Evolutionary conservation across 2,797 vertebrate species (phyloP), one percentile per base, ranked within the genome.

Genomic region (Hyperoplus immaculatus): DNA sequence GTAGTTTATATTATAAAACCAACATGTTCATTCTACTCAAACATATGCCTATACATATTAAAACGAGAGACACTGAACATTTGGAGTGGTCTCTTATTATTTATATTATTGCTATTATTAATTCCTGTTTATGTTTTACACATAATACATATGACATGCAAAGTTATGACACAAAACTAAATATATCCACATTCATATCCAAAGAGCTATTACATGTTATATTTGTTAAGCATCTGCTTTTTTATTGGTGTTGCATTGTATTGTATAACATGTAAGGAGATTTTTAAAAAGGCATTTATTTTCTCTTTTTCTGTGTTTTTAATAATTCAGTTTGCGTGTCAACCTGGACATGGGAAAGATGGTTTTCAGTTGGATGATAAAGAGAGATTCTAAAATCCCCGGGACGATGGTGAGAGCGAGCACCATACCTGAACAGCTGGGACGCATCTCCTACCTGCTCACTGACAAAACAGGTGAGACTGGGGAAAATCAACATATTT

Each of bases 341-440:
- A 99, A 99, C 81, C 94, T 99, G 93, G 98, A 99, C 83, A 99
- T 99, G 98, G 98, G 98, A 29, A 99, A 99, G 92, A 99, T 99
- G 77, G 98, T 99, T 69, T 99, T 99, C 92, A 99, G 98, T 81
- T 99, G 98, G 98, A 97, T 99, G 96, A 99, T 99, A 80, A 97
- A 97, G 54, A 96, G 96, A 83, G 98, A 99, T 86, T 97, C 97
- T 3, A 99, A 99, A 88, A 99, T 99, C 73, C 98, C 98, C 0
- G 98, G 98, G 10, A 99, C 98, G 0, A 96, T 99, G 88, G 98
- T 99, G 51, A 96, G 98, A 13, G 96, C 98, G 29, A 99, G 98
- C 93, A 99, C 98, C 10, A 99, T 99, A 77, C 98, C 98, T 0
- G 98, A 99, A 78, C 97, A 99, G 87, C 95, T 99, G 47, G 98